Base-by-base conservation (phyloP, 2,797 vertebrate species). In the Coregonus ussuriensis region DNA sequence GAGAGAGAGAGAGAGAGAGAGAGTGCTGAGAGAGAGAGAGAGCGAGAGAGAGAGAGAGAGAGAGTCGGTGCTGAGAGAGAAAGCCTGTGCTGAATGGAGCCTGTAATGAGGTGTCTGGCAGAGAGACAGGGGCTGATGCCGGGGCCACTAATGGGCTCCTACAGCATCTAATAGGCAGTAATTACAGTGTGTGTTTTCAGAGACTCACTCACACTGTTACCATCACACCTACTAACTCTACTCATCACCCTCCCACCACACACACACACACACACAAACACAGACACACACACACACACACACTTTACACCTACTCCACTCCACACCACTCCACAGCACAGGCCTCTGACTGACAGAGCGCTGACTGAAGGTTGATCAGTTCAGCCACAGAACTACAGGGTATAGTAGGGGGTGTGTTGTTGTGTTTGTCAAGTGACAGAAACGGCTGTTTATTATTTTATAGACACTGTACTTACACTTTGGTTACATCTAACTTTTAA, bases 111-210 rank as follows among this genome's bases (percentile, higher is more conserved):
- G 88, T 89, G 88, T 83, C 84, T 84, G 87, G 86, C 78, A 82
- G 74, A 83, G 86, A 87, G 53, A 83, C 31, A 31, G 31, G 86
- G 88, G 53, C 72, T 54, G 84, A 85, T 82, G 88, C 82, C 81
- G 74, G 56, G 81, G 83, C 86, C 80, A 83, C 89, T 93, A 92
- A 93, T 93, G 91, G 90, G 87, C 83, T 82, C 88, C 89, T 87
- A 84, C 79, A 89, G 89, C 85, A 83, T 84, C 84, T 92, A 92
- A 93, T 93, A 90, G 92, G 87, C 90, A 91, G 89, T 93, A 94
- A 95, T 95, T 93, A 93, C 88, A 70, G 88, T 91, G 87, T 93
- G 92, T 91, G 86, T 94, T 89, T 90, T 91, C 88, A 78, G 82
- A 88, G 86, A 87, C 88, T 81, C 83, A 90, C 83, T 77, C 84